Evolutionary conservation across 2,113 vertebrate genomes (phyloP).

Genomic region (Oreocharis arfaki): DNA sequence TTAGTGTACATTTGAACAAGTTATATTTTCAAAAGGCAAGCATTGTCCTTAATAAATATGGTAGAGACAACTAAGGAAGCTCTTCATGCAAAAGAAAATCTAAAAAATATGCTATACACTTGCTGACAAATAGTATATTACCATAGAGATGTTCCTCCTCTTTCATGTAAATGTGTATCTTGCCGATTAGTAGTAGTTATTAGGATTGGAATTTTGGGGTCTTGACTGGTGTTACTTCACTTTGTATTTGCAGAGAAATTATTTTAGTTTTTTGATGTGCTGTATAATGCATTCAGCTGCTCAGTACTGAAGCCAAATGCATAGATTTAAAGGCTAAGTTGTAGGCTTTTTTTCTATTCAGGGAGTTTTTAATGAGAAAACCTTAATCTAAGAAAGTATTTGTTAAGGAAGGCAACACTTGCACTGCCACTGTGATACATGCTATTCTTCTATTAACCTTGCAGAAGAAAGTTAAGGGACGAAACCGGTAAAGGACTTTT

Average conservation of each 20-base stretch:
- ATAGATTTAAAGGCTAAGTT: neutral
- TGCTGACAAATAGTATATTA: neutral
- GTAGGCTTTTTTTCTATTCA: neutral
- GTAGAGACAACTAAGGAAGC: neutral
- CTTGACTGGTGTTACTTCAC: neutral
- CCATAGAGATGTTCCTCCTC: neutral
- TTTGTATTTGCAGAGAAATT: neutral
- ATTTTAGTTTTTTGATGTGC: neutral
- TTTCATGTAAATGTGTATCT: neutral
- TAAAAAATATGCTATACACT: neutral
- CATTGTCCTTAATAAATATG: neutral
- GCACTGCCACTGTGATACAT: neutral
- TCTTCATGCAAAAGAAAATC: neutral
- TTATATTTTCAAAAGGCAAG: constrained; percentile 40
- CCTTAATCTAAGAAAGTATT: neutral
- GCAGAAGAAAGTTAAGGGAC: neutral
- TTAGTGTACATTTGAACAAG: neutral
- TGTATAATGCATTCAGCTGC: neutral
- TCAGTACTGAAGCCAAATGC: neutral
- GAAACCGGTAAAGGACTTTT: neutral
- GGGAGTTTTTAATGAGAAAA: neutral
- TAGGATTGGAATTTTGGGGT: neutral
- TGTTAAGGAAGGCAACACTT: neutral
- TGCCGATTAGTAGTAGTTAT: neutral
- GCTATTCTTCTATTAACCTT: neutral